Percentiles rank a stretch among this genome's conserved stretches.
These are phyloP conservation scores for Pheucticus melanocephalus DNA, from an alignment of 2,113 vertebrate genomes.

Conservation along the genomic window DNA sequence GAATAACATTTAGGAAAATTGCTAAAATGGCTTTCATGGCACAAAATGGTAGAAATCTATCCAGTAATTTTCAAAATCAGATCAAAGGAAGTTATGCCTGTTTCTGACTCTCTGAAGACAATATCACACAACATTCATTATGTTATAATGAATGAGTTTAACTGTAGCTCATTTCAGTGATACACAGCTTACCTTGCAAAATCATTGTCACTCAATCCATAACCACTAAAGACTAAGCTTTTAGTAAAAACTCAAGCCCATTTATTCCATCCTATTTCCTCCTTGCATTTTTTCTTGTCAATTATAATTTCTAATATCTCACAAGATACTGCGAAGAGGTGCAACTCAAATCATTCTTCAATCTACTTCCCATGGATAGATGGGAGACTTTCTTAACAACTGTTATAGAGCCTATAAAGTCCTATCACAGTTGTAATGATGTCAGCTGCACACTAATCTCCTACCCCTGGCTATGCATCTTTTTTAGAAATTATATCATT, in stretches of 20 bases:
- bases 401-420: background rate
- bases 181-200: background rate
- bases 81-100: background rate
- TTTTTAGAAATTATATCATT: background rate
- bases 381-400: background rate
- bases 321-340: background rate
- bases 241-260: background rate
- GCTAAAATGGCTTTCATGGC: background rate
- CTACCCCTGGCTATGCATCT: rapidly evolving
- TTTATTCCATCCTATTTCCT: background rate
- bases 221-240: background rate
- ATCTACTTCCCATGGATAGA: background rate
- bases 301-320: background rate
- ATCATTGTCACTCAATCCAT: background rate
- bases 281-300: background rate
- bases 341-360: background rate
- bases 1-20: background rate
- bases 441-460: background rate
- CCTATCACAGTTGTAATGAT: background rate
- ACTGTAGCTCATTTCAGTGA: background rate
- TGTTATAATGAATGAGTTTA: background rate
- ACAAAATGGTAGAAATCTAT: background rate
- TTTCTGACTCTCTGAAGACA: background rate
- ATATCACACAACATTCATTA: rapidly evolving
- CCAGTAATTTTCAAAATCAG: background rate